Base-by-base conservation (phyloP, 2,888 invertebrate species). In the Tromatobia lineatoria region DNA sequence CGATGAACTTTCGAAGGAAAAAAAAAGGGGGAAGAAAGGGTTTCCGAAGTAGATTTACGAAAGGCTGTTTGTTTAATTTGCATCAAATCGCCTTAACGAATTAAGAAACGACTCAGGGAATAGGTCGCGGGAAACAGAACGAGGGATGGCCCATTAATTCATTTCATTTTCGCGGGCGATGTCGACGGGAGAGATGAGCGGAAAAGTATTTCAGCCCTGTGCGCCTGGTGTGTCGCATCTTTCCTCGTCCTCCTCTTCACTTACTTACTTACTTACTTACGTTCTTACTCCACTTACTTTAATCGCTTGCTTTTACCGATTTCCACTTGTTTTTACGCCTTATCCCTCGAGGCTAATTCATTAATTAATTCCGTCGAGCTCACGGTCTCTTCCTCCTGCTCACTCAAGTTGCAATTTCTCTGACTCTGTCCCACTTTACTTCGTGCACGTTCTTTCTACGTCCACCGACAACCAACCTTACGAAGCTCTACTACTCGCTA, bases 311-410 rank as follows among this genome's bases (percentile, higher is more conserved):
- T 88, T 87, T 88, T 90, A 90, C 90, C 88, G 89, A 92, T 92
- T 90, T 91, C 90, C 92, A 91, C 92, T 93, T 93, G 93, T 93
- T 93, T 93, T 93, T 92, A 93, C 91, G 90, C 90, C 90, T 90
- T 91, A 91, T 91, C 92, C 91, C 91, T 91, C 88, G 90, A 91
- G 91, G 92, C 92, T 93, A 92, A 93, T 93, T 93, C 93, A 92
- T 93, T 93, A 93, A 93, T 93, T 93, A 93, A 93, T 93, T 93
- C 91, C 90, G 89, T 91, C 85, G 76, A 85, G 74, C 82, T 83
- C 69, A 74, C 61, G 78, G 34, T 38, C 71, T 69, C 75, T 59
- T 74, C 73, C 42, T 66, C 47, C 77, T 64, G 61, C 50, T 74
- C 84, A 57, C 74, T 57, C 67, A 23, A 75, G 85, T 86, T 77